These are phyloP conservation scores for Pinna nobilis DNA, from an alignment of 1,140 invertebrate genomes.

Conservation along the genomic window DNA sequence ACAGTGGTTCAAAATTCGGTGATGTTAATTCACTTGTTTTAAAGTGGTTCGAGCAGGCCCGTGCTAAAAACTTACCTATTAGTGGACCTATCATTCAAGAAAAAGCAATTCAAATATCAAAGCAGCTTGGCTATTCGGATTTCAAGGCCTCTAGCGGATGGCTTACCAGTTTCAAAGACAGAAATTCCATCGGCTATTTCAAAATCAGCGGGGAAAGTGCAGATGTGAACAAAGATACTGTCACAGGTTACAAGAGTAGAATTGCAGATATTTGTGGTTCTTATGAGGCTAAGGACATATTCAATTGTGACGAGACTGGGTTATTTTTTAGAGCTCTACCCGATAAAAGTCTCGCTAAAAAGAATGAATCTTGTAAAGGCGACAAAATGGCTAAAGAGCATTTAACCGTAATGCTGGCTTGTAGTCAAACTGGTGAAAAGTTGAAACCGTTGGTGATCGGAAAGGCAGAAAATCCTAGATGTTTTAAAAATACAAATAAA, in stretches of 20 bases:
- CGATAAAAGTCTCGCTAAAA: constrained; percentile 33
- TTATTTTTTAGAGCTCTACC: constrained; percentile 35
- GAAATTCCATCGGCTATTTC: background rate
- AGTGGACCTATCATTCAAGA: background rate
- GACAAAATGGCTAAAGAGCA: constrained; percentile 31
- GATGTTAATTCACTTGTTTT: background rate
- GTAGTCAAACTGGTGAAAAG: constrained; percentile 10
- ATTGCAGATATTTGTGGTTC: background rate
- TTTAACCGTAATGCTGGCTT: background rate
- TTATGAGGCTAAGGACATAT: constrained; percentile 32
- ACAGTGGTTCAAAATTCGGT: background rate
- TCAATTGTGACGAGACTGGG: constrained; percentile 44
- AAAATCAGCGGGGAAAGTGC: constrained; percentile 23
- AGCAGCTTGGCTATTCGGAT: background rate
- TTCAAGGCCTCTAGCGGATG: constrained; percentile 47
- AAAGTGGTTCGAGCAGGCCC: background rate
- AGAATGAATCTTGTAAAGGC: constrained; percentile 11
- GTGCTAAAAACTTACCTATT: constrained; percentile 5
- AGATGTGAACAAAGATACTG: background rate
- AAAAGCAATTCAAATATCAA: background rate
- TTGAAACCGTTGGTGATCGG: constrained; percentile 44
- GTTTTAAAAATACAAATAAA: constrained; percentile 48
- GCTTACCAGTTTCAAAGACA: background rate
- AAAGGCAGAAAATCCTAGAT: constrained; percentile 46
- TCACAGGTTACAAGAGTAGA: background rate